Base-by-base conservation (phyloP, 1,140 invertebrate species). In the Whitmania pigra region DNA sequence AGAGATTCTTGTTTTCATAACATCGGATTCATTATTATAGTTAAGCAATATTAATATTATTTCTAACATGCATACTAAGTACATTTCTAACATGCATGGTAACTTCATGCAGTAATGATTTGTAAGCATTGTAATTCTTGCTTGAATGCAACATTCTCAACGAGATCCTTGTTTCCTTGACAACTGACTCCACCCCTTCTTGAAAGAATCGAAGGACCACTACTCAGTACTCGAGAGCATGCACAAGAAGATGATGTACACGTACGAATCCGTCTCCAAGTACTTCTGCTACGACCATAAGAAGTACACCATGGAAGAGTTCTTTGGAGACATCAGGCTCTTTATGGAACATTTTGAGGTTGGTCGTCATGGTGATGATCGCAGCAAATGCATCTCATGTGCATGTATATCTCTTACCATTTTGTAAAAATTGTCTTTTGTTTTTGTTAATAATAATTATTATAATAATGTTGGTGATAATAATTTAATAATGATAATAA, bases 251-350 rank as follows among this genome's bases (percentile, higher is more conserved):
- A 93, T 97, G 89, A 91, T 93, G 74, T 86, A 84, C 36, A 78
- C 93, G 0, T 98, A 90, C 82, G 86, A 85, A 27, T 88, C 90
- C 67, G 83, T 97, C 15, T 87, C 91, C 0, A 93, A 95, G 78
- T 97, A 90, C 81, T 97, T 89, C 81, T 87, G 89, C 2, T 98
- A 98, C 83, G 94, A 98, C 79, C 88, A 89, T 20, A 88, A 88
- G 74, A 97, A 97, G 80, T 98, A 97, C 79, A 88, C 89, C 0
- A 87, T 97, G 71, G 94, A 97, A 78, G 94, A 98, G 80, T 97
- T 97, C 84, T 97, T 98, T 81, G 86, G 86, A 0, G 95, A 99
- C 78, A 87, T 98, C 66, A 97, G 96, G 83, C 89, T 87, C 0
- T 99, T 99, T 79, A 96, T 94, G 80, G 92, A 94, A 80, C 86